A percentile compares a stretch with the other conserved stretches of the same genome.
Evolutionary conservation across 1,140 invertebrate species (phyloP).

Genomic region (Drosophila pallidifrons): DNA sequence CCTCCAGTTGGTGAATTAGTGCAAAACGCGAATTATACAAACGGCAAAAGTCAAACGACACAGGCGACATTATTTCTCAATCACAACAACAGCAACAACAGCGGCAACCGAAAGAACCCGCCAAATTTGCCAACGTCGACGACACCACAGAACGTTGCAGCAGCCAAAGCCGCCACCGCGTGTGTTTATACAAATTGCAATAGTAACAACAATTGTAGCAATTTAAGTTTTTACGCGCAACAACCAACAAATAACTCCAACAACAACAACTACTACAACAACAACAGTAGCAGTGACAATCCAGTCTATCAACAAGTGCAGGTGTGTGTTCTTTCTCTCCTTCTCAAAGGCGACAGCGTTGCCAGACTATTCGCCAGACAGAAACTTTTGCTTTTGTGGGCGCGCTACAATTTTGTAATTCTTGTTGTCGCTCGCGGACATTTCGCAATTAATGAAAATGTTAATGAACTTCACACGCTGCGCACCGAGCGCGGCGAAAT

Average conservation of each 20-base stretch:
- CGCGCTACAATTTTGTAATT: constrained; percentile 58
- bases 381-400: constrained; percentile 33
- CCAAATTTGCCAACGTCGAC: constrained; percentile 51
- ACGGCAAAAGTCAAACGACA: constrained; percentile 64
- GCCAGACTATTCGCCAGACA: constrained; percentile 6
- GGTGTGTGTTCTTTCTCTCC: constrained; percentile 54
- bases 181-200: constrained; percentile 68
- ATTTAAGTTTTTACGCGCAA: constrained; percentile 73
- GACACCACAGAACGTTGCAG: constrained; percentile 37
- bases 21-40: constrained; percentile 74
- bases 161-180: constrained; percentile 46
- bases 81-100: constrained; percentile 65
- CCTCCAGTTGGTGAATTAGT: constrained; percentile 62
- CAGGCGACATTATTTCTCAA: constrained; percentile 73
- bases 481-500: constrained; percentile 60
- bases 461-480: constrained; percentile 84
- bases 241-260: constrained; percentile 51
- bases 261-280: constrained; percentile 41
- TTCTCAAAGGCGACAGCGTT: neutral
- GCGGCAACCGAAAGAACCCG: constrained; percentile 52
- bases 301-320: constrained; percentile 76
- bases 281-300: constrained; percentile 48
- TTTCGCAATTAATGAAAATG: constrained; percentile 84
- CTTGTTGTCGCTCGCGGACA: constrained; percentile 60
- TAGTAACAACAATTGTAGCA: constrained; percentile 58